These are phyloP conservation scores for Lampris incognitus DNA, from an alignment of 2,113 vertebrate species.

Conservation along the genomic window DNA sequence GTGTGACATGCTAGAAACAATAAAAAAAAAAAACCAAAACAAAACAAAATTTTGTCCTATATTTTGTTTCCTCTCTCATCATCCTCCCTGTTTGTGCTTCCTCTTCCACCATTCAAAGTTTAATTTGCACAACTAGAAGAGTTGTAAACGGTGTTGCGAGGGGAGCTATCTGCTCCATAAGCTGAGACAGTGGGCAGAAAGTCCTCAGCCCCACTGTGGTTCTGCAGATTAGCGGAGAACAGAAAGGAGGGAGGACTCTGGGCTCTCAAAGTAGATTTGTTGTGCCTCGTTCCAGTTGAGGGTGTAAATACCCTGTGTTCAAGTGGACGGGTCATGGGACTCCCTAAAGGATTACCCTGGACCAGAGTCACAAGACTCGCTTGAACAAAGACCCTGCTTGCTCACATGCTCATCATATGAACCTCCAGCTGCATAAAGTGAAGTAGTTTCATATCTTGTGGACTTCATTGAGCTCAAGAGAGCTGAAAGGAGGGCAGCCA, in stretches of 20 bases:
- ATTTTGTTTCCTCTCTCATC: background rate
- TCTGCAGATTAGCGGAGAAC: constrained; percentile 43
- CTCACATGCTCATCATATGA: constrained; percentile 86
- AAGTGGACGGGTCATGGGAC: constrained; percentile 87
- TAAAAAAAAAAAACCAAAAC: constrained; percentile 54
- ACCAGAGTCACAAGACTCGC: constrained; percentile 87
- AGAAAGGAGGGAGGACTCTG: constrained; percentile 58
- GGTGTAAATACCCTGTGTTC: constrained; percentile 86
- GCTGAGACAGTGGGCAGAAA: background rate
- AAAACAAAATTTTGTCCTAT: constrained; percentile 34
- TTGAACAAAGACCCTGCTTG: constrained; percentile 65
- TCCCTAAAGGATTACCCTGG: constrained; percentile 87
- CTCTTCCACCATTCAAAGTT: background rate
- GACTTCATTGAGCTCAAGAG: constrained; percentile 72
- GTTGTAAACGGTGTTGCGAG: no score
- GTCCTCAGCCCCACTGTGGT: background rate
- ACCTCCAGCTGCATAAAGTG: constrained; percentile 85
- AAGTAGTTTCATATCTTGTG: constrained; percentile 75
- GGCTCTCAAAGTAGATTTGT: constrained; percentile 86
- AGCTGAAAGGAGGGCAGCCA: no score
- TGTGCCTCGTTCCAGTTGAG: constrained; percentile 81
- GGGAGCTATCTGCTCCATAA: no score
- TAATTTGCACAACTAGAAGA: background rate
- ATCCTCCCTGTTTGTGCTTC: background rate
- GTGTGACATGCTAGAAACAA: constrained; percentile 73